Base-by-base conservation (phyloP, 2,888 invertebrate genomes). In the Patella ulyssiponensis region DNA sequence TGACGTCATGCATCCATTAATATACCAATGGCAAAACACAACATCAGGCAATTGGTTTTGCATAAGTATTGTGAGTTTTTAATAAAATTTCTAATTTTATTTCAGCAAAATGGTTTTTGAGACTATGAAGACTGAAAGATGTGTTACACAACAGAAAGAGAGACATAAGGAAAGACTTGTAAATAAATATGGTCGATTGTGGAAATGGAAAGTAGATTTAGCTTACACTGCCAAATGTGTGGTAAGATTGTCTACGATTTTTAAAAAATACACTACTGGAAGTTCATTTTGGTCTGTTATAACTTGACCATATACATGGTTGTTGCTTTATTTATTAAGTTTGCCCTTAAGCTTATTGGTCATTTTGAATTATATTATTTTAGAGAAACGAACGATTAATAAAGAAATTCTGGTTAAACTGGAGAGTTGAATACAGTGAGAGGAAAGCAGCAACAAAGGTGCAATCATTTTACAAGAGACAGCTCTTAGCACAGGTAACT, bases 191-290 rank as follows among this genome's bases (percentile, higher is more conserved):
- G 87, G 82, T 4, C 70, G 27, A 2, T n/a, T 78, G 11, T 88
- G 88, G 88, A 88, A 87, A 78, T 79, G 77, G 54, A 82, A 80
- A 72, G 84, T 85, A 2, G 87, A 88, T 75, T 56, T 87, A 77
- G 77, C 80, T 20, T 83, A 83, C 58, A 87, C 88, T 54, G 87
- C 88, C 9, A 78, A 74, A 44, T 80, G 82, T 80, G 77, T 87
- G 84, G 88, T 88, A 79, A 80, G 86, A 44, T 44, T 1, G 44
- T 82, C 12, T 5, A 33, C 69, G 7, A 44, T 44, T 44, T 44
- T 44, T 44, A 44, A 44, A 44, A 9, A 0, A 44, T 44, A 44
- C 33, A 44, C 9, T 9, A 7, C 44, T 44, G 7, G 44, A 44
- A 44, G 7, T 44, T 44, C 44, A 44, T 44, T 44, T 44, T 44